Percentiles rank a stretch among this genome's conserved stretches.
Conservation (phyloP, 2,888 invertebrate species). For the Kryphioiulus occultus region DNA sequence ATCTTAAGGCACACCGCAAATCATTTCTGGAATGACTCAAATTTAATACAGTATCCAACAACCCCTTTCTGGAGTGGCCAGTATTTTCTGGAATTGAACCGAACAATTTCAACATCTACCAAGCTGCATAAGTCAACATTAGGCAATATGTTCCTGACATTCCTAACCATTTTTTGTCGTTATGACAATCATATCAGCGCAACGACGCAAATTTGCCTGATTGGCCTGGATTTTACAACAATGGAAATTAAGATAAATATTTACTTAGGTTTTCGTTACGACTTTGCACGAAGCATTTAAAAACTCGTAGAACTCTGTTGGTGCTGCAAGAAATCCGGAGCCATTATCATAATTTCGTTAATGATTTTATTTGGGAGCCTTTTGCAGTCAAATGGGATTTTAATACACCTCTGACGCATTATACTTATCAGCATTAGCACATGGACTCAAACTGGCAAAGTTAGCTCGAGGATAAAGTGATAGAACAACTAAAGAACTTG, state of each 20-base stretch:
- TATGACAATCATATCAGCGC: neutral
- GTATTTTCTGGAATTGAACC: no score
- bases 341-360: slow-evolving; percentile 28
- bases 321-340: neutral
- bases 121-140: no score
- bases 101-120: no score
- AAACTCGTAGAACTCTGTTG: neutral
- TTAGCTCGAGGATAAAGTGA: no score
- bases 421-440: neutral
- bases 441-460: neutral
- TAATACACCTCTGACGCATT: neutral
- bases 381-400: neutral
- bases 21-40: no score
- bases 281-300: neutral
- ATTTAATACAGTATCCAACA: no score
- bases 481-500: no score
- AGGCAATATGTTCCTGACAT: no score
- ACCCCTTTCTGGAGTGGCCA: no score
- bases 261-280: neutral
- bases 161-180: neutral
- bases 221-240: neutral
- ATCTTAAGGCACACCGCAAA: no score
- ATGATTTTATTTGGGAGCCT: neutral
- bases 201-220: neutral
- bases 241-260: neutral